Percentiles rank a stretch among this genome's conserved stretches.
Evolutionary conservation across 2,888 invertebrate species (phyloP).

Genomic region (Nemotelus pantherinus): DNA sequence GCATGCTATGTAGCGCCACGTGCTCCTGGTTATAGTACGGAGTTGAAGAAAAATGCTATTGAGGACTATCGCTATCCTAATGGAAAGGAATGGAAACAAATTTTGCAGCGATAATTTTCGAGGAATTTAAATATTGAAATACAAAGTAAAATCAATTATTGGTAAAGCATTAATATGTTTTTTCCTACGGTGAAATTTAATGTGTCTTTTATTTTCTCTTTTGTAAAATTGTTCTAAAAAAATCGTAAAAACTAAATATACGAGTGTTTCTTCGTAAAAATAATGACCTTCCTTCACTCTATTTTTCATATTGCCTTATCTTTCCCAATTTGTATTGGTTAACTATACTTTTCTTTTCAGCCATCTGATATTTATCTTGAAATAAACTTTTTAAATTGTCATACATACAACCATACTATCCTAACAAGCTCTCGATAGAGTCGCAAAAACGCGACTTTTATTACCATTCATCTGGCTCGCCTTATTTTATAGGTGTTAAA

Average conservation of each 20-base stretch:
- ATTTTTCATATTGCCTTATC: too few species aligned
- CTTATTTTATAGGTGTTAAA: too few species aligned
- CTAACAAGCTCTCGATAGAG: too few species aligned
- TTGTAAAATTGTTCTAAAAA: not conserved
- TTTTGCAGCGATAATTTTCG: conserved; percentile 42
- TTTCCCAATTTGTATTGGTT: too few species aligned
- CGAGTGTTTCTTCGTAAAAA: not conserved
- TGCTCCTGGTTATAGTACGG: conserved; percentile 83
- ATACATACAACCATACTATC: too few species aligned
- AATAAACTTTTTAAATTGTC: too few species aligned
- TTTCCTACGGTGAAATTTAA: not conserved
- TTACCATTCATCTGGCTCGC: too few species aligned
- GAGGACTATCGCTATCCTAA: conserved; percentile 78
- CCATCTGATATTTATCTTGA: too few species aligned
- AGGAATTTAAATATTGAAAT: conserved; percentile 34
- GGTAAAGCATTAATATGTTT: not conserved
- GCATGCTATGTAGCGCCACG: conserved; percentile 81
- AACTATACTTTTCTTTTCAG: too few species aligned
- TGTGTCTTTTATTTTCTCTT: not conserved
- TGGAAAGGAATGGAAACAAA: conserved; percentile 78
- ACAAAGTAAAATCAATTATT: not conserved
- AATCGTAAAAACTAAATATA: not conserved
- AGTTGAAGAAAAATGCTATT: conserved; percentile 76
- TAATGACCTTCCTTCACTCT: not conserved
- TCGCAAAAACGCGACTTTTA: too few species aligned